Percentiles rank a stretch among this genome's conserved stretches.
phyloP scores from a whole-genome alignment of 2,113 vertebrate species.

The Laticauda colubrina region DNA sequence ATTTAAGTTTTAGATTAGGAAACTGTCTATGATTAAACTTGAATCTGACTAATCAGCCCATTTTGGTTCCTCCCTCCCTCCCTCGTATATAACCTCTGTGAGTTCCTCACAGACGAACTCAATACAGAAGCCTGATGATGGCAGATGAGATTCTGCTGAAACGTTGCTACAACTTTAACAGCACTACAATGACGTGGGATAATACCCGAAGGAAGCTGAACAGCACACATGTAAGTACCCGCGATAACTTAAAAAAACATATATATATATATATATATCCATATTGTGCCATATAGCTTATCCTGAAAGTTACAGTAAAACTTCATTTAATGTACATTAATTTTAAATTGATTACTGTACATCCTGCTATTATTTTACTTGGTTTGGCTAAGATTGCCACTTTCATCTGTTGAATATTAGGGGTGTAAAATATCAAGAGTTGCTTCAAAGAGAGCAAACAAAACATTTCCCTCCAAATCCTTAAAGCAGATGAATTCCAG shows the following conservation, averaged over 20 bases:
- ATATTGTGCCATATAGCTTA: too few relatives aligned
- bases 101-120: too few relatives aligned
- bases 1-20: neutral
- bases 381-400: neutral
- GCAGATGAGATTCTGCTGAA: too few relatives aligned
- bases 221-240: too few relatives aligned
- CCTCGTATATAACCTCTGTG: too few relatives aligned
- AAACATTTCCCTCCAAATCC: neutral
- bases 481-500: neutral
- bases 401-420: neutral
- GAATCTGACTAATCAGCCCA: neutral
- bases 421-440: neutral
- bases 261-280: too few relatives aligned
- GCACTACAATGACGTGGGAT: too few relatives aligned
- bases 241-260: too few relatives aligned
- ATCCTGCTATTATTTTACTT: neutral
- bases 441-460: neutral
- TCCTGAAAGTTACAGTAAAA: neutral
- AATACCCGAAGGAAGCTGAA: too few relatives aligned
- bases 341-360: neutral
- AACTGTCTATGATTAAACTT: neutral
- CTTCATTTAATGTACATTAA: neutral
- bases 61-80: neutral
- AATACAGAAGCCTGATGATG: too few relatives aligned
- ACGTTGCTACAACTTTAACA: too few relatives aligned